These are phyloP conservation scores for Zaprionus taronus DNA, from an alignment of 1,140 invertebrate species.

Conservation along the genomic window DNA sequence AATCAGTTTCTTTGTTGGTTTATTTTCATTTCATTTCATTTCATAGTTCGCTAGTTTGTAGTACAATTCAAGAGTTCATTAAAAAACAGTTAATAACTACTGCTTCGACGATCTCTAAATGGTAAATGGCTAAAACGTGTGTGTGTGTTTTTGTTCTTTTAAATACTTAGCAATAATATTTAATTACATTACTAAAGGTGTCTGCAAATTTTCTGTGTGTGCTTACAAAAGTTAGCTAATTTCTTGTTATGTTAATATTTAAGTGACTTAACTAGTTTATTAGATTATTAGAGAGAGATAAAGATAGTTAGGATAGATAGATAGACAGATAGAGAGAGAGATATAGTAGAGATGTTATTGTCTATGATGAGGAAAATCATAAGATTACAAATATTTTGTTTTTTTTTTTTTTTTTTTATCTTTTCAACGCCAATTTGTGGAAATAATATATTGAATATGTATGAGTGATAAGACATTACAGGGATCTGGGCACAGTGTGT, in stretches of 20 bases:
- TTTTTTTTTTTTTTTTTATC: constrained; percentile 13
- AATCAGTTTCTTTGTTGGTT: constrained; percentile 40
- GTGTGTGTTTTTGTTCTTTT: constrained; percentile 12
- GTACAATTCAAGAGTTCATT: constrained; percentile 60
- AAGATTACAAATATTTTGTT: constrained; percentile 27
- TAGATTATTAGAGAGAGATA: constrained; percentile 47
- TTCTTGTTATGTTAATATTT: constrained; percentile 27
- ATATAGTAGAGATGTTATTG: constrained; percentile 39
- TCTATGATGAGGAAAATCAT: constrained; percentile 47
- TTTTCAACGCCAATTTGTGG: constrained; percentile 27
- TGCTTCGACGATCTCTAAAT: constrained; percentile 13
- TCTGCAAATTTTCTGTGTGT: constrained; percentile 53
- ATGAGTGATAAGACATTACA: constrained; percentile 8
- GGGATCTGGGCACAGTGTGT: constrained; percentile 7
- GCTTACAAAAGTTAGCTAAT: constrained; percentile 67
- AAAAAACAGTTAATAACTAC: constrained; percentile 40
- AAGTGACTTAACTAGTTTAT: constrained; percentile 67
- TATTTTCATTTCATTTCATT: constrained; percentile 32
- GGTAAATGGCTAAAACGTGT: constrained; percentile 5
- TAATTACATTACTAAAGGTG: constrained; percentile 49
- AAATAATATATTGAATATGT: constrained; percentile 23
- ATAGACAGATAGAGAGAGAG: constrained; percentile 25
- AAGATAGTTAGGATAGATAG: constrained; percentile 44
- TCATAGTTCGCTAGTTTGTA: constrained; percentile 30
- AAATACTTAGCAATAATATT: constrained; percentile 66